Percentiles rank a stretch among this genome's conserved stretches.
phyloP scores from a whole-genome alignment of 2,888 invertebrate genomes.

The Resseliella maxima region DNA sequence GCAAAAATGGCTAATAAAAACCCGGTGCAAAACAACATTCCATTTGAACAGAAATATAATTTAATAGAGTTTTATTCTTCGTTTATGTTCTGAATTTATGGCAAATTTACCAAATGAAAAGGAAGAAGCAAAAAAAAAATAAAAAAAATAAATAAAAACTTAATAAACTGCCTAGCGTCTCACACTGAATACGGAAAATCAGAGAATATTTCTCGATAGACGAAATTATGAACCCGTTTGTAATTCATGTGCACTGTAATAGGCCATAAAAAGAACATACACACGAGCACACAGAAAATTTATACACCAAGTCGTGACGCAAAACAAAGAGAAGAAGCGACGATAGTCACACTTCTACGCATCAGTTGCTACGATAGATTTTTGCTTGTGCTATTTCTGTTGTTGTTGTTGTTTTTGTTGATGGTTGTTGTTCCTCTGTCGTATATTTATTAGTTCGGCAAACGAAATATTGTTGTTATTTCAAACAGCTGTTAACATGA shows the following conservation, averaged over 20 bases:
- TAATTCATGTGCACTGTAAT: slow-evolving; percentile 18
- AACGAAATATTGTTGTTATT: slow-evolving; percentile 35
- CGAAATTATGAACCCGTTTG: slow-evolving; percentile 51
- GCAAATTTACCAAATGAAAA: slow-evolving; percentile 15
- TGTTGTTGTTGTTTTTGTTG: background rate
- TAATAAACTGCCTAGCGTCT: slow-evolving; percentile 39
- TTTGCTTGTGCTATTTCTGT: background rate
- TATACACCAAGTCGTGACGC: background rate
- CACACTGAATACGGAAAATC: background rate
- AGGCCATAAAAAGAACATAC: slow-evolving; percentile 32
- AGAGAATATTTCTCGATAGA: background rate
- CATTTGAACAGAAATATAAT: slow-evolving; percentile 1
- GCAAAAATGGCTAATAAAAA: slow-evolving; percentile 4
- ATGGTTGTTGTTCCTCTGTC: background rate
- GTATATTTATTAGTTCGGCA: slow-evolving; percentile 38
- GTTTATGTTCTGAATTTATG: slow-evolving; percentile 23
- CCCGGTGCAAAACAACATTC: background rate
- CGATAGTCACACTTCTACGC: slow-evolving; percentile 53
- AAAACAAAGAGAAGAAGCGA: background rate
- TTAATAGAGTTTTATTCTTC: slow-evolving; percentile 53
- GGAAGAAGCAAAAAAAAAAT: no score
- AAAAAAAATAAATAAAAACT: slow-evolving; percentile 31
- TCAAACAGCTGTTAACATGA: slow-evolving; percentile 57
- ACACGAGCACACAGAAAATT: background rate
- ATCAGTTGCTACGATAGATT: slow-evolving; percentile 20